Evolutionary conservation across 2,797 vertebrate species (phyloP).

Genomic region (Crax fasciolata): DNA sequence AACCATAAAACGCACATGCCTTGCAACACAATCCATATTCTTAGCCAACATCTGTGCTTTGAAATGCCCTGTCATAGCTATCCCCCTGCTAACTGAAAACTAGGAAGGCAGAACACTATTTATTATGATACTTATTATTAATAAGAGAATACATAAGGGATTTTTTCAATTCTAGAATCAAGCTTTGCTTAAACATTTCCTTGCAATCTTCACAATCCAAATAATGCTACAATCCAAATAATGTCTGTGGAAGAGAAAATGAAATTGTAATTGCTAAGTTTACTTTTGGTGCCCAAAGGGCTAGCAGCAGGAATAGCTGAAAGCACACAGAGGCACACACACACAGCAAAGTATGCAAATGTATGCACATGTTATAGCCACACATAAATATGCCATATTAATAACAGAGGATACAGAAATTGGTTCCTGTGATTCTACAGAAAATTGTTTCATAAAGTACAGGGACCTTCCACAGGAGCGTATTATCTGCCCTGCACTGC

Average conservation of each 20-base stretch:
- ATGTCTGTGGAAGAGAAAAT: conserved; percentile 7
- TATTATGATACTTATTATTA: background rate
- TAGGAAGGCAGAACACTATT: background rate
- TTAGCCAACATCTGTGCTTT: background rate
- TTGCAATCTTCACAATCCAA: background rate
- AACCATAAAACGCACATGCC: background rate
- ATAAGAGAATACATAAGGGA: background rate
- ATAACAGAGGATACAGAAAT: background rate
- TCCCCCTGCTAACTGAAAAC: background rate
- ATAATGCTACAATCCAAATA: background rate
- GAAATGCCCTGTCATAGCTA: background rate
- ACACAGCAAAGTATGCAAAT: conserved; percentile 1
- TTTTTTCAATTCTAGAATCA: background rate
- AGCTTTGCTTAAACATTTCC: conserved; percentile 16
- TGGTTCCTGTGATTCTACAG: background rate
- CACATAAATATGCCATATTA: background rate
- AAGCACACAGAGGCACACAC: background rate
- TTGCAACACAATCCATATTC: background rate
- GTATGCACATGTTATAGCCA: background rate
- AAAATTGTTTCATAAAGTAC: background rate
- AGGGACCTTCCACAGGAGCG: background rate
- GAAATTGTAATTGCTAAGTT: background rate
- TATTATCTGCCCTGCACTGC: background rate
- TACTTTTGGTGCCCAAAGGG: background rate
- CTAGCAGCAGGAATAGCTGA: background rate